Evolutionary conservation across 2,797 vertebrate genomes (phyloP).

Genomic region (Holocentrus rufus): DNA sequence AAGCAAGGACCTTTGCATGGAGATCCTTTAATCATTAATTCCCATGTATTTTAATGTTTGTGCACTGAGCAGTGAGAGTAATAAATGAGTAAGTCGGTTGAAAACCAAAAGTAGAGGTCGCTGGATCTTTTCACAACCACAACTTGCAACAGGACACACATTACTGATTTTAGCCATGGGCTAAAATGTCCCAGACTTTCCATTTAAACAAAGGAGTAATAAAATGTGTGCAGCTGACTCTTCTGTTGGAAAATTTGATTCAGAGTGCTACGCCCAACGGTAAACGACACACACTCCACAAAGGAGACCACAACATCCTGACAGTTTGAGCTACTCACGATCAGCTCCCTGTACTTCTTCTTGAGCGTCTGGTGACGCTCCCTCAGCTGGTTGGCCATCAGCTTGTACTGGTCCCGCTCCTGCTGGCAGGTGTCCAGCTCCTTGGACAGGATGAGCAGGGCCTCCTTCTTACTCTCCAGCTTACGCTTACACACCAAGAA

Average conservation of each 20-base stretch:
- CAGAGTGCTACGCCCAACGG: no score
- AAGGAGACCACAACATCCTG: background rate
- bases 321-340: constrained; percentile 81
- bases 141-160: no score
- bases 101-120: no score
- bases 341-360: constrained; percentile 94
- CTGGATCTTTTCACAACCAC: no score
- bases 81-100: no score
- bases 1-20: no score
- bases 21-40: no score
- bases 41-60: no score
- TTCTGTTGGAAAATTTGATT: background rate
- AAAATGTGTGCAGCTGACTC: background rate
- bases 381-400: constrained; percentile 97
- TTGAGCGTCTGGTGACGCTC: constrained; percentile 94
- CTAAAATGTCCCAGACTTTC: no score
- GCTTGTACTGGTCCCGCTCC: constrained; percentile 95
- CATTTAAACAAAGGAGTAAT: no score
- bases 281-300: background rate
- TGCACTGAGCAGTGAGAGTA: no score
- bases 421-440: constrained; percentile 96
- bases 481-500: constrained; percentile 93
- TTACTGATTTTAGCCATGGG: no score
- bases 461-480: constrained; percentile 97
- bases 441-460: constrained; percentile 94